Conservation (phyloP, 2,888 invertebrate genomes). For the Nowickia ferox region DNA sequence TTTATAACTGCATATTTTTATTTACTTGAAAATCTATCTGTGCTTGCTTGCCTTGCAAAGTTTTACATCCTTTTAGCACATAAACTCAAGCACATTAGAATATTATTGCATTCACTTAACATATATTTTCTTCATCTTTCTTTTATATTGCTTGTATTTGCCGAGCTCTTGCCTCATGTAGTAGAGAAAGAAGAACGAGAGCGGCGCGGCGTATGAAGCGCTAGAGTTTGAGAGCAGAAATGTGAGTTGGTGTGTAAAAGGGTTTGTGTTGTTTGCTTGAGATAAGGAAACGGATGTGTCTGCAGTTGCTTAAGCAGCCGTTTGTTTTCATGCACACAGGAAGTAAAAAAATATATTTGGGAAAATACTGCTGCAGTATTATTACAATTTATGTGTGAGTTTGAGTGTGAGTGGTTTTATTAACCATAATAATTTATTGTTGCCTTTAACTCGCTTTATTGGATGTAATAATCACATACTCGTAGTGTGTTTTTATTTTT, state of each 20-base stretch:
- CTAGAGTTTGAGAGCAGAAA: not conserved
- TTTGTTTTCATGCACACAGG: slow-evolving; percentile 54
- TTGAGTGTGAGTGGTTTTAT: slow-evolving; percentile 30
- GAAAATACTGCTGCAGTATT: slow-evolving; percentile 65
- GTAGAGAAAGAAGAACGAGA: not conserved
- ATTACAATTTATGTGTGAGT: slow-evolving; percentile 35
- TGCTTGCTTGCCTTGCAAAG: slow-evolving; percentile 4
- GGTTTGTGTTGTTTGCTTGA: slow-evolving; percentile 31
- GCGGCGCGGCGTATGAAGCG: too few species aligned
- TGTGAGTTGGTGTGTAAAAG: slow-evolving; percentile 10
- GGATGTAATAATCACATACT: slow-evolving; percentile 61
- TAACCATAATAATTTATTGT: slow-evolving; percentile 56
- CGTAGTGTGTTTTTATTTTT: too few species aligned
- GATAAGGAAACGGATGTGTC: slow-evolving; percentile 65
- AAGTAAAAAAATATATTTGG: slow-evolving; percentile 32
- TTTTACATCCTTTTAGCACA: slow-evolving; percentile 38
- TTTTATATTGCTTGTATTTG: slow-evolving; percentile 10
- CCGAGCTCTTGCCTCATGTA: not conserved
- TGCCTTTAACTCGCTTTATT: slow-evolving; percentile 42
- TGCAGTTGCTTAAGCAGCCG: slow-evolving; percentile 61
- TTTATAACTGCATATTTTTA: slow-evolving; percentile 35
- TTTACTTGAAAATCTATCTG: slow-evolving; percentile 54
- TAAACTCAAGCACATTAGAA: slow-evolving; percentile 48
- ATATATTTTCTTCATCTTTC: not conserved
- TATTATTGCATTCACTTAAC: slow-evolving; percentile 61